Conservation (phyloP, 2,113 vertebrate species). For the Ctenodactylus gundi region DNA sequence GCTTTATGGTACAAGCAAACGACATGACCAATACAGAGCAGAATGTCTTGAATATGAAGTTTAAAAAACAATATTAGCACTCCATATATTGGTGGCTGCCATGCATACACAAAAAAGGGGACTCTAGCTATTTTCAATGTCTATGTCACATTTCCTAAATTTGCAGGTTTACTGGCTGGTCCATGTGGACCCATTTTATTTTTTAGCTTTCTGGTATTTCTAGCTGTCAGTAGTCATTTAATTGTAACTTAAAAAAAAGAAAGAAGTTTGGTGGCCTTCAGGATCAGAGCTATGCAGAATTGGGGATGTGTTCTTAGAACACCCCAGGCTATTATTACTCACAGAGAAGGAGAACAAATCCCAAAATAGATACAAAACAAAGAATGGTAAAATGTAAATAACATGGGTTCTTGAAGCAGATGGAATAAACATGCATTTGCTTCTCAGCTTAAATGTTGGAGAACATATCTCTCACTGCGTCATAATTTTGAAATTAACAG, state of each 20-base stretch:
- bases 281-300: background rate
- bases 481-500: conserved; percentile 46
- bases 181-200: background rate
- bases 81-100: background rate
- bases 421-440: background rate
- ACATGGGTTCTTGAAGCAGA: background rate
- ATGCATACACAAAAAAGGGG: conserved; percentile 53
- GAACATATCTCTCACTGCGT: conserved; percentile 44
- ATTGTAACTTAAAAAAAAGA: conserved; percentile 31
- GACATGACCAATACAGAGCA: conserved; percentile 61
- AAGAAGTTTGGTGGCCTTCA: background rate
- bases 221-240: background rate
- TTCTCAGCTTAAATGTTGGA: conserved; percentile 36
- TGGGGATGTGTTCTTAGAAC: background rate
- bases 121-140: conserved; percentile 45
- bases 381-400: background rate
- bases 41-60: conserved; percentile 71
- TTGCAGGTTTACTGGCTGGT: conserved; percentile 28
- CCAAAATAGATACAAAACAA: background rate
- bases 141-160: conserved; percentile 52
- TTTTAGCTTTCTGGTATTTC: background rate
- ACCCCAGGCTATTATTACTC: background rate
- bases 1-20: conserved; percentile 64
- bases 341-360: conserved; percentile 15
- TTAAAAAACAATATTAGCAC: conserved; percentile 45